phyloP scores from a whole-genome alignment of 2,888 invertebrate genomes.

The Phengaris alcon region DNA sequence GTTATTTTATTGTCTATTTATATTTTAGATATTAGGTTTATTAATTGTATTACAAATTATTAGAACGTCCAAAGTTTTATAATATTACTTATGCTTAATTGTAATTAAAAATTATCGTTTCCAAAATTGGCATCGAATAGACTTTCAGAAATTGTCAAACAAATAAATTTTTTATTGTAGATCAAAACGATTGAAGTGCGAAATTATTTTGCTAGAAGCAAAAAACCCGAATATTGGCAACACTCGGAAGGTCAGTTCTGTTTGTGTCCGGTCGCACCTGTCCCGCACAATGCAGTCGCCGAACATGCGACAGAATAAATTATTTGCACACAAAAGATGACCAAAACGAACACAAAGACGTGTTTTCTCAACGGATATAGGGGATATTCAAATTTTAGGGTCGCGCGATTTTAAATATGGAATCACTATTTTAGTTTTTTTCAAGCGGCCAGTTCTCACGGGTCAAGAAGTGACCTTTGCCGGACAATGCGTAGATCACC shows the following conservation, averaged over 20 bases:
- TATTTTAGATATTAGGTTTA: not conserved
- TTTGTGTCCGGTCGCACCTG: conserved; percentile 63
- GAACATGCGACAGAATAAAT: conserved; percentile 66
- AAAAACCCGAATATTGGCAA: conserved; percentile 9
- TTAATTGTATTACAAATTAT: not conserved
- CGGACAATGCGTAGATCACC: conserved; percentile 65
- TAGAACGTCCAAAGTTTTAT: not conserved
- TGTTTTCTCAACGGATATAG: conserved; percentile 69
- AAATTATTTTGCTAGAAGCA: not conserved
- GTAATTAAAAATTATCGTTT: not conserved
- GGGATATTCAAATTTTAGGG: conserved; percentile 78
- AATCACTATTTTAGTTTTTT: conserved; percentile 52
- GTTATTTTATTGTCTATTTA: not conserved
- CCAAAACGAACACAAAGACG: conserved; percentile 52
- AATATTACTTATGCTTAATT: not conserved
- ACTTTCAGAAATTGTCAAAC: conserved; percentile 31
- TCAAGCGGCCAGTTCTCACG: conserved; percentile 68
- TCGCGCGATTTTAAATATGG: conserved; percentile 61
- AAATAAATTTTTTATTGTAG: not conserved
- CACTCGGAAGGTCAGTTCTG: conserved; percentile 64
- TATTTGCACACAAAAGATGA: conserved; percentile 62
- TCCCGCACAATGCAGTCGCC: conserved; percentile 64
- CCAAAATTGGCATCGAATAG: not conserved
- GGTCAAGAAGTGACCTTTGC: conserved; percentile 73
- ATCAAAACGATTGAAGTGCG: conserved; percentile 16